Base-by-base conservation (phyloP, 2,113 vertebrate genomes). In the Chloropsis cyanopogon region DNA sequence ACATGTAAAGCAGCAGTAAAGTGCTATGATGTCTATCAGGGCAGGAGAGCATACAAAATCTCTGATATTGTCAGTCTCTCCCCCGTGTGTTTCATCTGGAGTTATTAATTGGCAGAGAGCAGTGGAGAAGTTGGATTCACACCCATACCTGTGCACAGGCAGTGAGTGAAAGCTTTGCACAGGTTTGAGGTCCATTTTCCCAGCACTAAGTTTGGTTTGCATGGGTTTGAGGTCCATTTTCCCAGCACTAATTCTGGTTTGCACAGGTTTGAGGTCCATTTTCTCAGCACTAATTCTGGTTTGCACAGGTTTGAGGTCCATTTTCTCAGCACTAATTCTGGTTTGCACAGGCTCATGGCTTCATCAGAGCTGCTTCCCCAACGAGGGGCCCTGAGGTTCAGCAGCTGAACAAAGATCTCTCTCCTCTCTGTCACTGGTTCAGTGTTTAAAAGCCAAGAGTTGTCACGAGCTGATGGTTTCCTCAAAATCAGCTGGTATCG, bases 1-100 rank as follows among this genome's bases (percentile, higher is more conserved):
- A 94, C 91, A 82, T 87, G 71, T 93, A 66, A 91, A 95, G 21
- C 37, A 73, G 91, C 12, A 83, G 82, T 63, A 53, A 89, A 90
- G 82, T 82, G 64, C 82, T 86, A 12, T 1, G 10, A 53, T 81
- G 90, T 70, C 88, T 97, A 21, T 95, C 78, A 89, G 95, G 88
- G 71, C 91, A 93, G 75, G 21, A 64, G 81, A 82, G 86, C 87
- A 61, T 71, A 92, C 50, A 60, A 37, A 83, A 72, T 31, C 57
- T 61, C 72, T 78, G 84, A 39, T 86, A 56, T 3, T 73, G 5
- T 29, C 61, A 69, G 63, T 47, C 8, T 61, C 71, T 87, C 65
- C 71, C 82, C 6, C 2, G 19, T 50, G 54, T 83, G 64, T 53
- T 94, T 83, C 70, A 63, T 70, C 84, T 87, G 89, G 56, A 88